Conservation (phyloP, 2,113 vertebrate species). For the Gyps fulvus region DNA sequence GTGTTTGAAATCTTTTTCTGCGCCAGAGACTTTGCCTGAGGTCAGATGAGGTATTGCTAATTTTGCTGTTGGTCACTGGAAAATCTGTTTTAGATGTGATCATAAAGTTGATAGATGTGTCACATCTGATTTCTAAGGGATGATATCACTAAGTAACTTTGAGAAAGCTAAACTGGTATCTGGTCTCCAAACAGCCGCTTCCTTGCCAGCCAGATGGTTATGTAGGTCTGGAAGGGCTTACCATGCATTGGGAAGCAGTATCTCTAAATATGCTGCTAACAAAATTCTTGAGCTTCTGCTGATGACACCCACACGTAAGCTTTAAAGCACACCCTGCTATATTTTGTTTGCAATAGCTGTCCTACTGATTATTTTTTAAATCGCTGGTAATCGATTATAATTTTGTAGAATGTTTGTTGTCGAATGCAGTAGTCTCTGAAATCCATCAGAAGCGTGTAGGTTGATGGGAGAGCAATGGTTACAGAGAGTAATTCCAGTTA, state of each 20-base stretch:
- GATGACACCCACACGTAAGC: neutral
- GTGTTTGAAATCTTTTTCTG: neutral
- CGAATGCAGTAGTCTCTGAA: neutral
- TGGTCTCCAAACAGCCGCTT: neutral
- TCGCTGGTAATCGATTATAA: neutral
- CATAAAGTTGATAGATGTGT: neutral
- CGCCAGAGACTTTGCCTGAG: neutral
- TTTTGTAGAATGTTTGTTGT: neutral
- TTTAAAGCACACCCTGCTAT: neutral
- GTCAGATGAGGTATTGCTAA: neutral
- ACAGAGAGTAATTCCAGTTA: neutral
- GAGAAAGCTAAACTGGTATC: neutral
- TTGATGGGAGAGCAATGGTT: neutral
- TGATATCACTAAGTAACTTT: neutral
- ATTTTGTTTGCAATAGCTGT: neutral
- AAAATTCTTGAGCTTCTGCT: neutral
- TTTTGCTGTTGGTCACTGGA: neutral
- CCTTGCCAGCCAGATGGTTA: neutral
- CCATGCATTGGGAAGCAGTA: rapidly evolving
- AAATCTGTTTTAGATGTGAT: neutral
- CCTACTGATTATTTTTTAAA: neutral
- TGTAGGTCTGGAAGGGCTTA: neutral
- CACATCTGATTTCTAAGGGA: neutral
- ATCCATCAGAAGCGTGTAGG: neutral
- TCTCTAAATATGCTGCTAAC: neutral